phyloP scores from a whole-genome alignment of 2,888 invertebrate genomes.

The Embidobia sp. region DNA sequence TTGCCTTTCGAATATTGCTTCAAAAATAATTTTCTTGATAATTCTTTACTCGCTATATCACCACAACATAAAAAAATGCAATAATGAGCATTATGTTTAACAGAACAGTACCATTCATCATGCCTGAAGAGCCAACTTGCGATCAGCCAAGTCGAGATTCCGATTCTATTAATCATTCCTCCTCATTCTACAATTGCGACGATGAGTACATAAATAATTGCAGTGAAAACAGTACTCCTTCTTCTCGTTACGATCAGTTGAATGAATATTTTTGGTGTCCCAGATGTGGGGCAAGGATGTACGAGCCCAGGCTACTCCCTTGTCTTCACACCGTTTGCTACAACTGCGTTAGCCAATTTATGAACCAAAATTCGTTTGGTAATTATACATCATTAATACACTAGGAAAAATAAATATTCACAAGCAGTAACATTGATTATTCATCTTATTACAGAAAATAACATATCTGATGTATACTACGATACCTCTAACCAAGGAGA shows the following conservation, averaged over 20 bases:
- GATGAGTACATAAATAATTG: constrained; percentile 1
- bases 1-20: too few relatives aligned
- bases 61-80: too few relatives aligned
- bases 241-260: constrained; percentile 62
- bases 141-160: not conserved
- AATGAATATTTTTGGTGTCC: constrained; percentile 73
- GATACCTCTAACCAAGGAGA: not conserved
- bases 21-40: too few relatives aligned
- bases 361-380: constrained; percentile 63
- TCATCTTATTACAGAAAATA: too few relatives aligned
- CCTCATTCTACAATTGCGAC: constrained; percentile 21
- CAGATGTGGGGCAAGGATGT: constrained; percentile 74
- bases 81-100: not conserved
- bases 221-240: constrained; percentile 16
- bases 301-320: constrained; percentile 76
- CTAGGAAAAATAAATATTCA: too few relatives aligned
- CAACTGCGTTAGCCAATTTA: constrained; percentile 73
- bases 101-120: constrained; percentile 20
- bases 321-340: constrained; percentile 77
- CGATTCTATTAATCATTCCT: constrained; percentile 22
- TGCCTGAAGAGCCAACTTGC: constrained; percentile 13
- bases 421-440: too few relatives aligned
- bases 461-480: not conserved
- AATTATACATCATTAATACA: too few relatives aligned
- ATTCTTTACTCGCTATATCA: too few relatives aligned